phyloP scores from a whole-genome alignment of 2,797 vertebrate genomes.

The Hyperoplus lanceolatus region DNA sequence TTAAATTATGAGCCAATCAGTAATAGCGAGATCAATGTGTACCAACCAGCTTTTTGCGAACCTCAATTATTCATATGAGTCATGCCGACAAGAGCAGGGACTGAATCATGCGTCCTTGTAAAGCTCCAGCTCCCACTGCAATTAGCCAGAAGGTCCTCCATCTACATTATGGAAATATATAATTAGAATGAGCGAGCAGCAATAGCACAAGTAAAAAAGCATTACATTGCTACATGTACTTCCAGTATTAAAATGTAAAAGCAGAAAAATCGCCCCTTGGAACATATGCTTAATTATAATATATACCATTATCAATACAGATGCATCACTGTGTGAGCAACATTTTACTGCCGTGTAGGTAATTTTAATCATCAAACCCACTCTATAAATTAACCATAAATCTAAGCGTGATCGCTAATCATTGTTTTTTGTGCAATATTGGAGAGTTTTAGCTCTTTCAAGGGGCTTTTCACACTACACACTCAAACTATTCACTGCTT shows the following conservation, averaged over 20 bases:
- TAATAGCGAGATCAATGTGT: constrained; percentile 15
- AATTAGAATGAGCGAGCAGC: background rate
- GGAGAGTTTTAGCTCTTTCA: background rate
- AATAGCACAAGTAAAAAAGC: no score
- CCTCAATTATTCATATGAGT: constrained; percentile 22
- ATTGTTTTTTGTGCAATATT: background rate
- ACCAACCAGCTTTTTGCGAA: background rate
- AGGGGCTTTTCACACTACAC: no score
- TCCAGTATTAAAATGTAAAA: background rate
- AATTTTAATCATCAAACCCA: no score
- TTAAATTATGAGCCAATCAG: constrained; percentile 5
- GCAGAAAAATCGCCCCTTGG: background rate
- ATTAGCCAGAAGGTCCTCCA: background rate
- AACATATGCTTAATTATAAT: background rate
- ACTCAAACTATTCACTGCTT: no score
- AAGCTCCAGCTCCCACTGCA: background rate
- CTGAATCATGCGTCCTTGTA: background rate
- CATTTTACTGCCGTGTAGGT: no score
- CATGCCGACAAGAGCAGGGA: background rate
- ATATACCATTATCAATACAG: background rate
- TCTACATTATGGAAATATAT: background rate
- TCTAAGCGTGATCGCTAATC: background rate
- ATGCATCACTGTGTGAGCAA: background rate
- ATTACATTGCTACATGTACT: background rate
- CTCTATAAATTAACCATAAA: no score